Evolutionary conservation across 1,140 invertebrate genomes (phyloP).

Genomic region (Lordiphosa stackelbergi): DNA sequence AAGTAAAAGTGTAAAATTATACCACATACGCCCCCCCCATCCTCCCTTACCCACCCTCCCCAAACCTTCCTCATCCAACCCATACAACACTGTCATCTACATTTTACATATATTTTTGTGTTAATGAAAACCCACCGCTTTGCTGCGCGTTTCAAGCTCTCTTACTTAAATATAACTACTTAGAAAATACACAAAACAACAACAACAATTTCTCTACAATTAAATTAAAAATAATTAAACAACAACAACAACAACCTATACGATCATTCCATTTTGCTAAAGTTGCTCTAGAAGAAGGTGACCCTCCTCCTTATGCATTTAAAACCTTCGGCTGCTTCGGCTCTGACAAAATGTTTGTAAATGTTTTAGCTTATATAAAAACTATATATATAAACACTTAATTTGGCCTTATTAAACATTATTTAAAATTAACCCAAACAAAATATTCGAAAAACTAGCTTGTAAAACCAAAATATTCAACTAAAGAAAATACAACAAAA

Average conservation of each 20-base stretch:
- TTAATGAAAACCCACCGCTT: conserved; percentile 68
- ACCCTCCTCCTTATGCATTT: conserved; percentile 49
- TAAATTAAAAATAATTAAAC: conserved; percentile 16
- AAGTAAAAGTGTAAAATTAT: conserved; percentile 33
- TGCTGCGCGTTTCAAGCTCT: conserved; percentile 63
- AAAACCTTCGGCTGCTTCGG: conserved; percentile 59
- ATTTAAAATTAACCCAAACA: conserved; percentile 54
- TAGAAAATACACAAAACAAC: conserved; percentile 8
- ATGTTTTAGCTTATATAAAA: conserved; percentile 11
- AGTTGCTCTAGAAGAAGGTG: conserved; percentile 47
- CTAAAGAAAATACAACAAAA: conserved; percentile 10
- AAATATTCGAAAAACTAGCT: conserved; percentile 24
- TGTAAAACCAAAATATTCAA: conserved; percentile 27
- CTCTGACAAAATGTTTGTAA: conserved; percentile 30
- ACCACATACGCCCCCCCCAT: conserved; percentile 11
- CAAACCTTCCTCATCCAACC: not conserved
- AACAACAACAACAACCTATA: conserved; percentile 54
- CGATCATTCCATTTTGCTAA: conserved; percentile 72
- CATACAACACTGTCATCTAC: conserved; percentile 10
- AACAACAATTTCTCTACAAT: conserved; percentile 10
- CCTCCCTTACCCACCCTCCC: not conserved
- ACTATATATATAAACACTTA: conserved; percentile 45
- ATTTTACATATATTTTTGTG: conserved; percentile 26
- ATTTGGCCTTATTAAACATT: conserved; percentile 74
- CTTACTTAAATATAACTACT: conserved; percentile 35